Base-by-base conservation (phyloP, 2,888 invertebrate genomes). In the Taenaris catops region DNA sequence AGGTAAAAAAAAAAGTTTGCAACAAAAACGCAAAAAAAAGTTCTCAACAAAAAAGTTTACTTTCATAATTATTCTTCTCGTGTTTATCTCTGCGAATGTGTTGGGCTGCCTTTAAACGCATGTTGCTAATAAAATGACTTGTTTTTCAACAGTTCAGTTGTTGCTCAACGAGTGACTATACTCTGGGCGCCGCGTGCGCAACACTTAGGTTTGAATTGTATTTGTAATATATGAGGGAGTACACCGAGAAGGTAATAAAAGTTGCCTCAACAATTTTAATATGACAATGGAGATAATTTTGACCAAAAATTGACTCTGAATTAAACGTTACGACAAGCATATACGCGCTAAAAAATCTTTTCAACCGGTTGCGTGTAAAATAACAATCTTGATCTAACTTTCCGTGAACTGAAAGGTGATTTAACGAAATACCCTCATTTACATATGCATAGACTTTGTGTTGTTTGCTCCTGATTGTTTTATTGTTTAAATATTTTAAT, bases 121-220 rank as follows among this genome's bases (percentile, higher is more conserved):
- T 84, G 83, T 83, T 76, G 84, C 84, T 86, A 86, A 86, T 86
- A 72, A 31, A 84, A 83, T 83, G 58, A 86, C 86, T 86, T 86
- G 81, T 86, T 84, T 86, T 86, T 86, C 86, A 72, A 86, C 86
- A 86, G 84, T 78, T 78, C 81, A 76, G 76, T 84, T 83, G 78
- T 86, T 83, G 73, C 84, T 74, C 86, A 75, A 73, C 76, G 83
- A 86, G 84, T 86, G 84, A 86, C 74, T 83, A 71, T 72, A 83
- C 75, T 83, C 76, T 78, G 76, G 78, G 86, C 84, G 83, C 84
- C 63, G 83, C 80, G 86, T 83, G 84, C 83, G 80, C 81, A 66
- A 71, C 81, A 75, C 83, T 79, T 84, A 84, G 83, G 83, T 84
- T 86, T 84, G 81, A 83, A 78, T 86, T 86, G 76, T 84, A 73